A percentile compares a stretch with the other conserved stretches of the same genome.
Evolutionary conservation across 1,140 invertebrate genomes (phyloP).

Genomic region (Colletes latitarsis): DNA sequence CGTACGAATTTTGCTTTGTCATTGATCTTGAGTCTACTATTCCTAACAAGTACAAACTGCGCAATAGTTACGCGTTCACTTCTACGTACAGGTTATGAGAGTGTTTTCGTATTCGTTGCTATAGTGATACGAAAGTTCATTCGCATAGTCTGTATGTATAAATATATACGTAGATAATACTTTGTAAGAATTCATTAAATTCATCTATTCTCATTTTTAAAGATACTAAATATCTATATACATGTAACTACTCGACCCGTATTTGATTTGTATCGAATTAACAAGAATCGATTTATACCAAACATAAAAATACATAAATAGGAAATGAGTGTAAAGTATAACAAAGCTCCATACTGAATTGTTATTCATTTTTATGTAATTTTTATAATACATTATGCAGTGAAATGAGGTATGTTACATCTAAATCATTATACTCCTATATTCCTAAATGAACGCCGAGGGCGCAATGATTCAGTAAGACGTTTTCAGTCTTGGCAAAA

Average conservation of each 20-base stretch:
- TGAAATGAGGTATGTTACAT: slow-evolving; percentile 46
- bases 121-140: slow-evolving; percentile 19
- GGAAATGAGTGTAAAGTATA: neutral
- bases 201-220: neutral
- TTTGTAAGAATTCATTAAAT: neutral
- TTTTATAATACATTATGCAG: slow-evolving; percentile 44
- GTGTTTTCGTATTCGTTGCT: slow-evolving; percentile 51
- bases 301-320: neutral
- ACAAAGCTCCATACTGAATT: neutral
- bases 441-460: slow-evolving; percentile 22
- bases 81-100: slow-evolving; percentile 44
- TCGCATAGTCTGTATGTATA: slow-evolving; percentile 1
- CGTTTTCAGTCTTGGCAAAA: slow-evolving; percentile 50
- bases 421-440: slow-evolving; percentile 28
- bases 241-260: neutral
- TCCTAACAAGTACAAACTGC: neutral
- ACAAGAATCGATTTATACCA: neutral
- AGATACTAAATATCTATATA: neutral
- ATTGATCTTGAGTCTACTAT: slow-evolving; percentile 24
- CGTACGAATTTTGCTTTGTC: slow-evolving; percentile 51
- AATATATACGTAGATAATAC: neutral
- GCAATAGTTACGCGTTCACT: neutral
- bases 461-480: slow-evolving; percentile 41
- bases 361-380: slow-evolving; percentile 30
- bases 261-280: neutral